phyloP scores from a whole-genome alignment of 2,888 invertebrate species.

The Phengaris arion region DNA sequence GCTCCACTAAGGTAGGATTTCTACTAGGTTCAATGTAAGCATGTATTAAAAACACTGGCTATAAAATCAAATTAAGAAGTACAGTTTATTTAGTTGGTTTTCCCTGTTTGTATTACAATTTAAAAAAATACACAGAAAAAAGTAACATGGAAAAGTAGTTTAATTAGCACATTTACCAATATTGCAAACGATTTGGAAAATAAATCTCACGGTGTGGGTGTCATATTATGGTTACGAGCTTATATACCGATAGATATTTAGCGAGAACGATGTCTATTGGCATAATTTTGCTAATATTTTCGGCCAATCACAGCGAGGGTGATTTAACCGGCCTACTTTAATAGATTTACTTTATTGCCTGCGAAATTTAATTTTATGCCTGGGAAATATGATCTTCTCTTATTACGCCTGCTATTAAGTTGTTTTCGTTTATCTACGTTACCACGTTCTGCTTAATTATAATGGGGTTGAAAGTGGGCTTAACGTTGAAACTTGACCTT shows the following conservation, averaged over 20 bases:
- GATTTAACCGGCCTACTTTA: slow-evolving; percentile 50
- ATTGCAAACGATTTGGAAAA: background rate
- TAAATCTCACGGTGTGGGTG: slow-evolving; percentile 8
- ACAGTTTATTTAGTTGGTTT: too few relatives aligned
- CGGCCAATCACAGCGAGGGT: slow-evolving; percentile 40
- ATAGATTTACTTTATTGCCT: slow-evolving; percentile 27
- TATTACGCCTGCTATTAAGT: background rate
- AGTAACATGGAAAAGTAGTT: background rate
- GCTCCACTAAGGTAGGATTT: too few relatives aligned
- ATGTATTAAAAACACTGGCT: too few relatives aligned
- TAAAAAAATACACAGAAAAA: too few relatives aligned
- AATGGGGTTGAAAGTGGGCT: background rate
- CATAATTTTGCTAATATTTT: slow-evolving; percentile 37
- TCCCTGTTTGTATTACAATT: too few relatives aligned
- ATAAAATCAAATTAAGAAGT: too few relatives aligned
- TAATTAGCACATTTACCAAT: background rate
- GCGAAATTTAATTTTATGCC: background rate
- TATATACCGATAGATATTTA: slow-evolving; percentile 3
- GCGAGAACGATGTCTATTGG: slow-evolving; percentile 32
- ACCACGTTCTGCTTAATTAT: background rate
- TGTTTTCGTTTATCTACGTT: background rate
- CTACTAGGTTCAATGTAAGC: too few relatives aligned
- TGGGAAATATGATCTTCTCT: background rate
- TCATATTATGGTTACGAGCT: background rate
- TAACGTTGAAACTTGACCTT: background rate